Conservation (phyloP, 2,797 vertebrate genomes). For the Galagoides demidoff region DNA sequence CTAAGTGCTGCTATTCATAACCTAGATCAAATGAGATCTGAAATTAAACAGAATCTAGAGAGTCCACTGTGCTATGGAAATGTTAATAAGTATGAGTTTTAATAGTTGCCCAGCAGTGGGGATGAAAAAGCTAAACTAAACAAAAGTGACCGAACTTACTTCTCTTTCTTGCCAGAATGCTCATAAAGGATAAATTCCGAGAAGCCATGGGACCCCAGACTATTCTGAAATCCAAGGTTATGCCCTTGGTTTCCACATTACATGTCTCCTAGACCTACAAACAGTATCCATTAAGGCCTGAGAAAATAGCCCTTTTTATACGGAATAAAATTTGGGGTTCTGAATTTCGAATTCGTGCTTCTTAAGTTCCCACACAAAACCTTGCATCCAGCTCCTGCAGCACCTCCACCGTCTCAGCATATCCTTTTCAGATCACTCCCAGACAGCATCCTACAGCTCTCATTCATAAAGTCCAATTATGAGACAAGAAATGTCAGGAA, state of each 20-base stretch:
- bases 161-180: conserved; percentile 2
- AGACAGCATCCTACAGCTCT: conserved; percentile 84
- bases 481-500: conserved; percentile 88
- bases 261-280: not conserved
- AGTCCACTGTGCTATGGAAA: not conserved
- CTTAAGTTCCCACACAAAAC: conserved; percentile 59
- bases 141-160: not conserved
- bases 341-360: conserved; percentile 61
- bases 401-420: conserved; percentile 71
- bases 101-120: not conserved
- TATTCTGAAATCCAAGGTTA: not conserved
- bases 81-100: conserved; percentile 7
- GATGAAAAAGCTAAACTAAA: not conserved
- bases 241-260: not conserved
- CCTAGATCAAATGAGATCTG: not conserved
- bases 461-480: conserved; percentile 89
- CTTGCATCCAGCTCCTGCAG: conserved; percentile 77
- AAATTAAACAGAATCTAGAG: not conserved
- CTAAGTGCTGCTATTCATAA: not conserved
- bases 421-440: conserved; percentile 82
- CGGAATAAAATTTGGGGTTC: conserved; percentile 56
- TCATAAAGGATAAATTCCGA: not conserved
- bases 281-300: not conserved
- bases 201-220: not conserved
- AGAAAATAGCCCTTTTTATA: conserved; percentile 59